phyloP scores from a whole-genome alignment of 2,797 vertebrate genomes.

The Pseudotriccus pelzelni region DNA sequence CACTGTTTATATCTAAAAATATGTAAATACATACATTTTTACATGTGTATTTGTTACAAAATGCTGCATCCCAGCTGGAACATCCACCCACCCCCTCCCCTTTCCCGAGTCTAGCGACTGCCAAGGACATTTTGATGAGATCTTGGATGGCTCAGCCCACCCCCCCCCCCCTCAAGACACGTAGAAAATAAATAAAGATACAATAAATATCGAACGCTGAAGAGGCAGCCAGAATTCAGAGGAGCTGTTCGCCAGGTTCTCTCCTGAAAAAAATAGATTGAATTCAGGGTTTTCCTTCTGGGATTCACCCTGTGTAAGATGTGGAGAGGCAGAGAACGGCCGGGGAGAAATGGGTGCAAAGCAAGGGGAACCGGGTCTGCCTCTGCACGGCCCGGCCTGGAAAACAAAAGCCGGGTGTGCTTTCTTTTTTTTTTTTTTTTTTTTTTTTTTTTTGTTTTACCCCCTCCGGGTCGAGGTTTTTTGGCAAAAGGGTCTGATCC shows the following conservation, averaged over 20 bases:
- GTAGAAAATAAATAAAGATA: not conserved
- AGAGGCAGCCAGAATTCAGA: not conserved
- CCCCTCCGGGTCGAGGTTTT: not conserved
- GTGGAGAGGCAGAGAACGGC: not conserved
- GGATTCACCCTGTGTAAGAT: not conserved
- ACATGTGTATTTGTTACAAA: not conserved
- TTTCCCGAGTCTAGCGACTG: not conserved
- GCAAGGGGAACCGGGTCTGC: fast-evolving
- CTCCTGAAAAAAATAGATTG: not conserved
- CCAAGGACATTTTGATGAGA: constrained; percentile 12
- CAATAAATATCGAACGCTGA: not conserved
- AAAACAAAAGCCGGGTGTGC: not conserved
- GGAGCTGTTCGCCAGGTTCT: not conserved
- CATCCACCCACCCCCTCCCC: not conserved
- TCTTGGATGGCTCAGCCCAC: not conserved
- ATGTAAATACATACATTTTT: not conserved
- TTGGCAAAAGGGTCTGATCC: constrained; percentile 41
- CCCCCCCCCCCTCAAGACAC: not conserved
- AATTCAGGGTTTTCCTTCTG: not conserved
- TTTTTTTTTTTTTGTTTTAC: not conserved
- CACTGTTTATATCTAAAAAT: not conserved
- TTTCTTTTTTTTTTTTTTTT: not conserved
- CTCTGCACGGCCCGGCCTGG: not conserved
- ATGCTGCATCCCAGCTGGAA: not conserved
- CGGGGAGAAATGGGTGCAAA: not conserved